Base-by-base conservation (phyloP, 2,888 invertebrate species). In the Galeopsomyia nigrocyanea region DNA sequence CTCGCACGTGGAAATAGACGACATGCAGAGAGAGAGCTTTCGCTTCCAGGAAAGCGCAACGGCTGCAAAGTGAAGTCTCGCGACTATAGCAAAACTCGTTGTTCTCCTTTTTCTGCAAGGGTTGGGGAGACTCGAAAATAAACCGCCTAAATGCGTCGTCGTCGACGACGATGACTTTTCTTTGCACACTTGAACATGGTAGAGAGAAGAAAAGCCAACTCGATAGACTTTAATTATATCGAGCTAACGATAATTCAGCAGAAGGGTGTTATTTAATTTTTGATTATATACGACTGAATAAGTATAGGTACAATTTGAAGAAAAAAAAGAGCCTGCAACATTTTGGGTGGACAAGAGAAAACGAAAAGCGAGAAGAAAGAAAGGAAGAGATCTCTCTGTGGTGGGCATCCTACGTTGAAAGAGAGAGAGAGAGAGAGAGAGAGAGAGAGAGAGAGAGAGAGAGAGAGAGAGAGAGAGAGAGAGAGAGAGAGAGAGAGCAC, bases 361-460 rank as follows among this genome's bases (percentile, higher is more conserved):
- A 26, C 26, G 10, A 3, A 14, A 17, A n/a, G 31, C 26, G 47
- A 72, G 68, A 75, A 71, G 26, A 26, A 26, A 26, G 26, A 26
- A 26, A 5, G 5, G 26, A 26, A 5, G n/a, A n/a, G n/a, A n/a
- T n/a, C n/a, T n/a, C 26, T 26, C 26, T 5, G 26, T 3, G 26
- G 26, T 5, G 26, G 5, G 26, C 26, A 26, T 26, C 26, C 26
- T 26, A 26, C 26, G 3, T 26, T 69, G 74, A 69, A 63, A 65
- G 70, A 70, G 49, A 77, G 77, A 76, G 76, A 31, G 22, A 31
- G 22, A 17, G 50, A 26, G 82, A n/a, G n/a, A n/a, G n/a, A n/a
- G n/a, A 79, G 77, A 79, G 79, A 75, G 77, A 68, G 74, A 71
- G 71, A 31, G 22, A 31, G 22, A 17, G 47, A 72, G 68, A 75